These are phyloP conservation scores for Aspiorhynchus laticeps DNA, from an alignment of 2,113 vertebrate genomes.

Conservation along the genomic window DNA sequence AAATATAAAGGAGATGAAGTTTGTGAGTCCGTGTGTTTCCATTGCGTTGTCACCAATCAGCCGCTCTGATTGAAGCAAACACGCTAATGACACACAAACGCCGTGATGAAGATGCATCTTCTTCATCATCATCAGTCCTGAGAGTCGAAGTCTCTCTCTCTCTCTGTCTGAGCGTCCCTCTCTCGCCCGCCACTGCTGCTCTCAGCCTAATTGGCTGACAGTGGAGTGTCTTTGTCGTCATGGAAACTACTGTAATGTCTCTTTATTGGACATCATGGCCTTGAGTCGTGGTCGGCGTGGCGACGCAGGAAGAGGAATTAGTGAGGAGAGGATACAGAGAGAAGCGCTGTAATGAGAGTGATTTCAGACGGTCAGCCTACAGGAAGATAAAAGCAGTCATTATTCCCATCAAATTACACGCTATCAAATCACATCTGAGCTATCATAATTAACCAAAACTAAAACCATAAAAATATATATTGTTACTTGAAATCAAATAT, in stretches of 20 bases:
- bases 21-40: background rate
- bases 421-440: background rate
- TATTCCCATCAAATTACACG: background rate
- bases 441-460: too few species aligned
- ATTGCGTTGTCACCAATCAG: background rate
- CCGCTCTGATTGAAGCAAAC: background rate
- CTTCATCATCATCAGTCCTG: background rate
- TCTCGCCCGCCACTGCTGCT: background rate
- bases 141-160: background rate
- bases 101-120: background rate
- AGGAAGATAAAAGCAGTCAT: background rate
- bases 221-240: slow-evolving; percentile 65
- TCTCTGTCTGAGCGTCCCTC: background rate
- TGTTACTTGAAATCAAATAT: too few species aligned
- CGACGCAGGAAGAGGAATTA: slow-evolving; percentile 46
- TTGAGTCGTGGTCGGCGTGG: slow-evolving; percentile 57
- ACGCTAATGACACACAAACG: background rate
- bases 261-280: slow-evolving; percentile 62
- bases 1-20: background rate
- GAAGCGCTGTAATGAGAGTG: background rate
- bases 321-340: slow-evolving; percentile 5
- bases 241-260: slow-evolving; percentile 67
- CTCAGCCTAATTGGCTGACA: slow-evolving; percentile 62
- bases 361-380: background rate
- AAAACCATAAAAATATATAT: too few species aligned